Evolutionary conservation across 2,113 vertebrate genomes (phyloP).

Genomic region (Rhadina sibilatrix): DNA sequence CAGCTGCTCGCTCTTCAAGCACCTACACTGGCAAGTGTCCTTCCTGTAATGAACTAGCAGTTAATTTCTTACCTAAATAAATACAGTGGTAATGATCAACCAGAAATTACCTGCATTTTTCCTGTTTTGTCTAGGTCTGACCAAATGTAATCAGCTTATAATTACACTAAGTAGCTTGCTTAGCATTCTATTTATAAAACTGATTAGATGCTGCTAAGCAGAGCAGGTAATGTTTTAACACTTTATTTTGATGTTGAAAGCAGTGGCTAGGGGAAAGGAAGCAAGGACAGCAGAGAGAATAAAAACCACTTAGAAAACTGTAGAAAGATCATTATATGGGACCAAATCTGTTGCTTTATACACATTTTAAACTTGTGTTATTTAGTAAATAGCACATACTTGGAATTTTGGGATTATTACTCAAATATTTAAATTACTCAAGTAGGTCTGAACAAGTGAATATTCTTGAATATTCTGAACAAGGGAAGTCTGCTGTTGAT

Average conservation of each 20-base stretch:
- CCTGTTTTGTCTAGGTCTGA: conserved; percentile 44
- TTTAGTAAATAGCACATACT: neutral
- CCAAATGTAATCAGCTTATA: conserved; percentile 43
- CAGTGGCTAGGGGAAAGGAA: neutral
- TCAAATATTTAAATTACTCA: neutral
- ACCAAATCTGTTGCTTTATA: neutral
- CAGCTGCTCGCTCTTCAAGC: neutral
- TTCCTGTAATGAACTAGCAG: neutral
- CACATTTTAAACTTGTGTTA: neutral
- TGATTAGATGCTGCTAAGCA: conserved; percentile 3
- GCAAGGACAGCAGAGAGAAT: neutral
- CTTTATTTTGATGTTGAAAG: neutral
- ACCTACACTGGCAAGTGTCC: neutral
- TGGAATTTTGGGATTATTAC: neutral
- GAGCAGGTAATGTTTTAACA: neutral
- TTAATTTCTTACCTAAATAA: conserved; percentile 40
- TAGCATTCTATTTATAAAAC: conserved; percentile 52
- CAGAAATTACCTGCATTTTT: conserved; percentile 37
- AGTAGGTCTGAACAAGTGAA: neutral
- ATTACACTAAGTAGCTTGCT: conserved; percentile 29
- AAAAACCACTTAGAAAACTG: neutral
- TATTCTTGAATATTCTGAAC: neutral
- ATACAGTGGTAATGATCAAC: neutral
- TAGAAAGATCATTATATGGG: neutral
- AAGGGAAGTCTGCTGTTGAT: neutral